These are phyloP conservation scores for Mus spicilegus DNA, from an alignment of 2,113 vertebrate genomes.

Conservation along the genomic window DNA sequence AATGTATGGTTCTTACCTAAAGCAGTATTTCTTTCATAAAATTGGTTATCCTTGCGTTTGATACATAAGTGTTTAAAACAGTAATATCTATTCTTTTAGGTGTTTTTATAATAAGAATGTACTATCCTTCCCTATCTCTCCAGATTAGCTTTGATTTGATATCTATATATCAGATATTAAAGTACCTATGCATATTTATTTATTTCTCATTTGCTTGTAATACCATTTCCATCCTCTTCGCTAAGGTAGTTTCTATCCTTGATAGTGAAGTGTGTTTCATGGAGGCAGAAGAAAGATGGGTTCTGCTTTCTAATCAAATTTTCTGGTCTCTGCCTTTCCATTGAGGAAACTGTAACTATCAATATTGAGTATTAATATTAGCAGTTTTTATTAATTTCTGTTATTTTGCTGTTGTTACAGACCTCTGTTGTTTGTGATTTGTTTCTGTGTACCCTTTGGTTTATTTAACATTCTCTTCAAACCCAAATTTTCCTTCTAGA, in stretches of 20 bases:
- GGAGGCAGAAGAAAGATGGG: neutral
- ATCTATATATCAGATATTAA: neutral
- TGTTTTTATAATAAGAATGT: neutral
- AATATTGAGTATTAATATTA: neutral
- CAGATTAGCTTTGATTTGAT: neutral
- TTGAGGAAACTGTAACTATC: neutral
- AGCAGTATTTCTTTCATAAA: neutral
- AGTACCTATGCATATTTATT: neutral
- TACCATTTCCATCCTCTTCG: neutral
- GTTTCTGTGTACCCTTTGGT: neutral
- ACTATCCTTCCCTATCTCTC: neutral
- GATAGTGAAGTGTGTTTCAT: neutral
- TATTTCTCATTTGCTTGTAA: neutral
- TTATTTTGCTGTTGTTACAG: neutral
- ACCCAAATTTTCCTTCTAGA: neutral
- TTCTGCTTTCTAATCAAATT: neutral
- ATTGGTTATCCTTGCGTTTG: neutral
- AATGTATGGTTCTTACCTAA: neutral
- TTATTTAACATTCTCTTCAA: neutral
- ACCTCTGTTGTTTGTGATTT: neutral
- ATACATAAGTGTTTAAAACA: neutral
- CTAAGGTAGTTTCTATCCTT: neutral
- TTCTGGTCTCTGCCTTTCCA: neutral
- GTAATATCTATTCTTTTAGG: neutral
- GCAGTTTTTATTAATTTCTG: neutral